Percentiles rank a stretch among this genome's conserved stretches.
These are phyloP conservation scores for Trematomus bernacchii DNA, from an alignment of 2,797 vertebrate species.

Conservation along the genomic window DNA sequence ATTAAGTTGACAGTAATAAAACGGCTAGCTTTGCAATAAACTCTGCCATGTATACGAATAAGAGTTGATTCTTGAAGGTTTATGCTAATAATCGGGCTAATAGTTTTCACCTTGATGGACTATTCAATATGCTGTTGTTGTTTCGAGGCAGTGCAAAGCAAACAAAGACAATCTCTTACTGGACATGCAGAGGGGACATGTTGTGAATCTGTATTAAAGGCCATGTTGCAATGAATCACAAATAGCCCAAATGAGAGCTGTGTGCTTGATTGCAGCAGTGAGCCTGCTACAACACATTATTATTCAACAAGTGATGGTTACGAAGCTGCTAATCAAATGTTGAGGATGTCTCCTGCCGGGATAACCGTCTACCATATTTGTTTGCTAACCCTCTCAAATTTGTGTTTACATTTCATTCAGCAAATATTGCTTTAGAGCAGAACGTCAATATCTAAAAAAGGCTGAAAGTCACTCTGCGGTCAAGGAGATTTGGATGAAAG, in stretches of 20 bases:
- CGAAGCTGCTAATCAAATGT: slow-evolving; percentile 64
- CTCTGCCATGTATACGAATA: slow-evolving; percentile 41
- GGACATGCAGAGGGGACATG: slow-evolving; percentile 16
- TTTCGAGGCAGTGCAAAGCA: neutral
- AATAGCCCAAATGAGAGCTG: neutral
- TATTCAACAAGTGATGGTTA: slow-evolving; percentile 45
- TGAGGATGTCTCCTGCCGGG: slow-evolving; percentile 59
- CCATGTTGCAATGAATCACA: too few species aligned
- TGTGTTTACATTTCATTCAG: slow-evolving; percentile 42
- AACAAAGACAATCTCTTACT: slow-evolving; percentile 31
- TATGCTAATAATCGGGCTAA: slow-evolving; percentile 17
- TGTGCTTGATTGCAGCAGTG: slow-evolving; percentile 12
- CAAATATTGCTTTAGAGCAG: slow-evolving; percentile 25
- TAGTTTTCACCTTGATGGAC: slow-evolving; percentile 7
- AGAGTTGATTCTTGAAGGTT: slow-evolving; percentile 47
- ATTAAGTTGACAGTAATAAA: slow-evolving; percentile 72
- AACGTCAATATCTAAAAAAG: slow-evolving; percentile 18
- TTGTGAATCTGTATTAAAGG: too few species aligned
- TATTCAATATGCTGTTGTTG: slow-evolving; percentile 20
- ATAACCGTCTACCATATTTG: slow-evolving; percentile 51
- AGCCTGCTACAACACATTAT: slow-evolving; percentile 31
- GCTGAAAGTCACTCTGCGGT: slow-evolving; percentile 12
- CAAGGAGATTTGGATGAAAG: slow-evolving; percentile 7
- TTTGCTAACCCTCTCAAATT: slow-evolving; percentile 51
- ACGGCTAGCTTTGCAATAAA: slow-evolving; percentile 52